These are phyloP conservation scores for Nibea albiflora DNA, from an alignment of 2,113 vertebrate genomes.

Conservation along the genomic window DNA sequence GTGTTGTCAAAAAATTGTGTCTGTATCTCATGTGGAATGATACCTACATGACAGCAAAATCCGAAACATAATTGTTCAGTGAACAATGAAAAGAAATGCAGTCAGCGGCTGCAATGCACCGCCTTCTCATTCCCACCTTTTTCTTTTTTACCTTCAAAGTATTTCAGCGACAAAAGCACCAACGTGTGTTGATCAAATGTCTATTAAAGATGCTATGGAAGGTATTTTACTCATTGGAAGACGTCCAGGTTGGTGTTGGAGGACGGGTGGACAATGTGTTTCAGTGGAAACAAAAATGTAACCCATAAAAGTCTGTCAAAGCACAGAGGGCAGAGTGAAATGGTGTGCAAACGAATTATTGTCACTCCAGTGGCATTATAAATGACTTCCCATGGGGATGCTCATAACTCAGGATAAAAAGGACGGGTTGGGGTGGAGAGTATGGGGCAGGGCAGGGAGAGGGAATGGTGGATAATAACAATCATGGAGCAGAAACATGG, in stretches of 20 bases:
- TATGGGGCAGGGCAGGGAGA: constrained; percentile 43
- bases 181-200: constrained; percentile 23
- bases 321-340: constrained; percentile 72
- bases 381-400: constrained; percentile 77
- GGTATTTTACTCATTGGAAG: constrained; percentile 45
- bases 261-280: constrained; percentile 56
- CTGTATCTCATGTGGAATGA: constrained; percentile 74
- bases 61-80: constrained; percentile 73
- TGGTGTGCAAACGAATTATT: constrained; percentile 80
- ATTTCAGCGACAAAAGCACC: constrained; percentile 12
- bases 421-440: constrained; percentile 13
- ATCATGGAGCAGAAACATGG: constrained; percentile 69
- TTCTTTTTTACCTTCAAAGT: constrained; percentile 17
- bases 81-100: constrained; percentile 69
- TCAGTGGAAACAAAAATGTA: constrained; percentile 60
- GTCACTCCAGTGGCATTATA: constrained; percentile 79
- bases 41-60: constrained; percentile 70
- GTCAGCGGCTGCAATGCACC: constrained; percentile 18
- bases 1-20: constrained; percentile 68
- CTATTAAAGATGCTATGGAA: not conserved
- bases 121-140: not conserved
- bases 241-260: constrained; percentile 37
- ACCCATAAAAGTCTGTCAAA: constrained; percentile 70
- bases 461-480: constrained; percentile 65
- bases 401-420: constrained; percentile 70